Evolutionary conservation across 2,797 vertebrate genomes (phyloP).

Genomic region (Salarias fasciatus): DNA sequence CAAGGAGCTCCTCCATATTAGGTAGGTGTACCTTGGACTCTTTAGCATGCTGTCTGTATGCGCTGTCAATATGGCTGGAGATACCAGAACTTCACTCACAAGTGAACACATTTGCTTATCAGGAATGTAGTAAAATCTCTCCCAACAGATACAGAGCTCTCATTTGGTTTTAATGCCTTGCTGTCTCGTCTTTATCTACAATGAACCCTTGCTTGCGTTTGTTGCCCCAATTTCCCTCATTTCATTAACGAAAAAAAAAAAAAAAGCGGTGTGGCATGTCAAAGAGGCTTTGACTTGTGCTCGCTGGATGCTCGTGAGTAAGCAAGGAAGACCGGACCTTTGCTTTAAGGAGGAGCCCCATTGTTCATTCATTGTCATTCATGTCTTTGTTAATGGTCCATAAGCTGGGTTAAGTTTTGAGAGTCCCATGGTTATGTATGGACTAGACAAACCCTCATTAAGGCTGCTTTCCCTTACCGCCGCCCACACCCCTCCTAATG

Average conservation of each 20-base stretch:
- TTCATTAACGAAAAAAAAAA: no score
- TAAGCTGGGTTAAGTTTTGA: slow-evolving; percentile 75
- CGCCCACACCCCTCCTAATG: slow-evolving; percentile 70
- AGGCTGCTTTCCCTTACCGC: slow-evolving; percentile 67
- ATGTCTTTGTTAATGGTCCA: slow-evolving; percentile 73
- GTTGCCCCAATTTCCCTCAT: slow-evolving; percentile 5
- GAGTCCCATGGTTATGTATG: slow-evolving; percentile 77
- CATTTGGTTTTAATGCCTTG: no score
- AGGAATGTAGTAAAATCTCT: slow-evolving; percentile 25
- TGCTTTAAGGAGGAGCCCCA: slow-evolving; percentile 59
- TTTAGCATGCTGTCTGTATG: slow-evolving; percentile 58
- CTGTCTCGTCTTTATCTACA: slow-evolving; percentile 2
- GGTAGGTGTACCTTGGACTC: slow-evolving; percentile 67
- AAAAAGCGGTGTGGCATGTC: slow-evolving; percentile 19
- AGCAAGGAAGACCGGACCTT: slow-evolving; percentile 41
- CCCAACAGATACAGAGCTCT: background rate
- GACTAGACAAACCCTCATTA: slow-evolving; percentile 82
- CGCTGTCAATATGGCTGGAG: background rate
- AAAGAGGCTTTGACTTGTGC: slow-evolving; percentile 10
- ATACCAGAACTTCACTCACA: background rate
- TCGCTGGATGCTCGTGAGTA: slow-evolving; percentile 4
- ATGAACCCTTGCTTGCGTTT: background rate
- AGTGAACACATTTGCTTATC: slow-evolving; percentile 57
- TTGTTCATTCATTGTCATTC: slow-evolving; percentile 77
- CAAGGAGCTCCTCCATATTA: slow-evolving; percentile 56